phyloP scores from a whole-genome alignment of 1,140 invertebrate genomes.

The Philaenus spumarius region DNA sequence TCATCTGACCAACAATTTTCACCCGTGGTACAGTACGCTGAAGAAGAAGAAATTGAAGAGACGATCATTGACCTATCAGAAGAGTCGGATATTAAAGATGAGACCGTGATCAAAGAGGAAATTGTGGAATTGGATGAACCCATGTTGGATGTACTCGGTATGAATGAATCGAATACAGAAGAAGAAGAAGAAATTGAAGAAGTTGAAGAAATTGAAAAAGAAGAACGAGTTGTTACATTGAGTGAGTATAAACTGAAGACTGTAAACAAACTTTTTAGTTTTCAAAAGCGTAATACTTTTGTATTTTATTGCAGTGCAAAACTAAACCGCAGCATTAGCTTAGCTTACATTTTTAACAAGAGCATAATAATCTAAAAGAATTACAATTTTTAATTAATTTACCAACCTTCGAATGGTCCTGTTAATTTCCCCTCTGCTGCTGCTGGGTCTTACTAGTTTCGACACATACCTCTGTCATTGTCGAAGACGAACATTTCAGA shows the following conservation, averaged over 20 bases:
- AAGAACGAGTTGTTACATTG: slow-evolving; percentile 8
- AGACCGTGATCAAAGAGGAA: slow-evolving; percentile 6
- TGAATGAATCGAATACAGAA: background rate
- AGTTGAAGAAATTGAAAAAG: background rate
- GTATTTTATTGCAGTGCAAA: background rate
- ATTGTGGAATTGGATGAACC: background rate
- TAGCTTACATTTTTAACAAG: background rate
- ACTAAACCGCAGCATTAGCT: background rate
- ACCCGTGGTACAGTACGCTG: slow-evolving; percentile 18
- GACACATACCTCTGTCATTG: no score
- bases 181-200: slow-evolving; percentile 8
- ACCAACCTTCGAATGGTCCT: no score
- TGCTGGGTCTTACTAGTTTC: no score
- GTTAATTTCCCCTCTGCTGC: no score
- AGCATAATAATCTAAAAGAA: no score
- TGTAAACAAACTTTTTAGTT: background rate
- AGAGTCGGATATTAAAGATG: slow-evolving; percentile 11
- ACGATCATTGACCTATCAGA: slow-evolving; percentile 12
- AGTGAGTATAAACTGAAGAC: slow-evolving; percentile 8
- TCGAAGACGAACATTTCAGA: no score
- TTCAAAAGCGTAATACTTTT: background rate
- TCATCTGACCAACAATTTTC: slow-evolving; percentile 27
- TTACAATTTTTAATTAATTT: no score
- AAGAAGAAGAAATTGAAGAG: slow-evolving; percentile 14
- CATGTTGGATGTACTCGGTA: background rate